A percentile compares a stretch with the other conserved stretches of the same genome.
Evolutionary conservation across 2,888 invertebrate species (phyloP).

Genomic region (Cataglyphis livida): DNA sequence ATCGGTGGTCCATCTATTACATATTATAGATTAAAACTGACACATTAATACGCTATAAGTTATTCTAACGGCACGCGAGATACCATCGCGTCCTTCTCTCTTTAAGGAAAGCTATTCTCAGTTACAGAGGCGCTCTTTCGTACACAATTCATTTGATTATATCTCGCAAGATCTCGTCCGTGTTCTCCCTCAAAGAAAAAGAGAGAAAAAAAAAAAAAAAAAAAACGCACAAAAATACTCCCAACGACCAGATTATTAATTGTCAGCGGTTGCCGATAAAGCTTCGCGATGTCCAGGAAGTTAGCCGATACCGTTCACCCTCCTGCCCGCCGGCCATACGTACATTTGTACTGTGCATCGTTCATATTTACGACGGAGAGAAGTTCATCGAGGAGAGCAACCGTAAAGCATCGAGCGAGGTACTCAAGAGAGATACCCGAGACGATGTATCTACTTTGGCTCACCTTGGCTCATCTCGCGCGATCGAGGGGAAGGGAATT

Average conservation of each 20-base stretch:
- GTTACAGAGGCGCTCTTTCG: not conserved
- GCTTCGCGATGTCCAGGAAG: constrained; percentile 52
- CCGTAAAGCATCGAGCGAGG: constrained; percentile 64
- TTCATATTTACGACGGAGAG: constrained; percentile 63
- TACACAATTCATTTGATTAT: constrained; percentile 19
- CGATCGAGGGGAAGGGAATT: constrained; percentile 74
- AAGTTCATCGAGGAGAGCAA: constrained; percentile 57
- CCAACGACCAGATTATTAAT: constrained; percentile 30
- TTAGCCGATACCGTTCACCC: constrained; percentile 59
- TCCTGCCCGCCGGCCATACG: constrained; percentile 53
- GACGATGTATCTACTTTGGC: constrained; percentile 69
- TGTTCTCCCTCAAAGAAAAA: not conserved
- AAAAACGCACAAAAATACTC: not conserved
- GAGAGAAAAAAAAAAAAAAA: not conserved
- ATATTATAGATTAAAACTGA: constrained; percentile 10
- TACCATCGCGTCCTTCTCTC: not conserved
- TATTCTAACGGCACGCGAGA: constrained; percentile 10
- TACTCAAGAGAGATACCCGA: constrained; percentile 58
- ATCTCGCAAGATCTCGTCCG: not conserved
- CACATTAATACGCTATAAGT: constrained; percentile 20
- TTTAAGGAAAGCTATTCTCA: constrained; percentile 8
- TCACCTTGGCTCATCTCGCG: constrained; percentile 67
- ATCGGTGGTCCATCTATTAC: constrained; percentile 38
- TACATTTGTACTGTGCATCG: constrained; percentile 40
- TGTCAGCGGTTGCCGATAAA: constrained; percentile 33